phyloP scores from a whole-genome alignment of 2,888 invertebrate species.

The Caradrina kadenii region DNA sequence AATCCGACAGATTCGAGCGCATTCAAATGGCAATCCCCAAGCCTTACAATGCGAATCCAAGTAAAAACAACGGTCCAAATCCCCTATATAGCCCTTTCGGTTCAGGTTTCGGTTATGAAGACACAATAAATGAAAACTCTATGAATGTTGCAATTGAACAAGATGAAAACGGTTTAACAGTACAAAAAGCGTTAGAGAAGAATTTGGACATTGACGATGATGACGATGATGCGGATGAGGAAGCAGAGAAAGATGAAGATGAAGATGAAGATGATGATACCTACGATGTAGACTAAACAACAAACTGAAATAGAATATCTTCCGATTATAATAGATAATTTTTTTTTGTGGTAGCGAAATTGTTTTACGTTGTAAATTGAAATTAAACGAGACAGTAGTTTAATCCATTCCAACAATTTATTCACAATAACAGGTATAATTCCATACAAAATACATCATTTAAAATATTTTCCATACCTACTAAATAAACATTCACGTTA shows the following conservation, averaged over 20 bases:
- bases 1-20: neutral
- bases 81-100: neutral
- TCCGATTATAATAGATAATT: neutral
- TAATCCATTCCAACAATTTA: constrained; percentile 80
- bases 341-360: neutral
- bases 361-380: neutral
- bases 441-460: constrained; percentile 86
- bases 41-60: neutral
- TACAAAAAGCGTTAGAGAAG: neutral
- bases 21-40: neutral
- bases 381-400: constrained; percentile 43
- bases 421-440: constrained; percentile 85
- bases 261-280: constrained; percentile 13
- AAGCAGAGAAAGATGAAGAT: neutral
- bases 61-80: neutral
- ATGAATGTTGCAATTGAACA: constrained; percentile 3
- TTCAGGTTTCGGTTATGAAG: neutral
- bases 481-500: constrained; percentile 66
- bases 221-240: neutral
- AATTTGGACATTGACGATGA: neutral
- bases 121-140: neutral
- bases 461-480: constrained; percentile 74
- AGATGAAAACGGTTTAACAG: neutral
- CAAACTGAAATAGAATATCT: neutral
- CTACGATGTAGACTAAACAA: constrained; percentile 45